A percentile compares a stretch with the other conserved stretches of the same genome.
Conservation (phyloP, 2,888 invertebrate species). For the Ochropleura leucogaster region DNA sequence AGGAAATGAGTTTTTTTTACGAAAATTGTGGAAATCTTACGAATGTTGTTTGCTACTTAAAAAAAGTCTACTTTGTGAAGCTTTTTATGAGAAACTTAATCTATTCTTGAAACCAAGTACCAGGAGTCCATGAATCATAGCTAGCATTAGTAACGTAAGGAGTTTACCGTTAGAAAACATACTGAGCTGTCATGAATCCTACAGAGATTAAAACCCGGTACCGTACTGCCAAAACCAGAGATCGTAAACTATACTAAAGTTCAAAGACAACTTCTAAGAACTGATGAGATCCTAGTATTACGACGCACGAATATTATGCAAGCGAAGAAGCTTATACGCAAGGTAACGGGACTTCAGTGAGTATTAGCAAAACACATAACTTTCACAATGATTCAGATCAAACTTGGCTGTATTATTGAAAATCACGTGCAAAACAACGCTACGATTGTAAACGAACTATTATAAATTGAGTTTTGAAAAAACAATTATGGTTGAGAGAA, state of each 20-base stretch:
- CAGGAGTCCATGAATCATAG: conserved; percentile 39
- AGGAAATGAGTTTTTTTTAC: conserved; percentile 6
- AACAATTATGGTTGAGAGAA: conserved; percentile 56
- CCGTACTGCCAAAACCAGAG: conserved; percentile 47
- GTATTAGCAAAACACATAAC: conserved; percentile 44
- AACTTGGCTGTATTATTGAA: conserved; percentile 68
- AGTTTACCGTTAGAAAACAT: conserved; percentile 40
- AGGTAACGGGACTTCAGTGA: conserved; percentile 31
- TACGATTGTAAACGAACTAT: conserved; percentile 51
- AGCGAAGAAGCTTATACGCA: conserved; percentile 23
- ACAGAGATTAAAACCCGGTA: conserved; percentile 47
- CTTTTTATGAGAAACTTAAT: conserved; percentile 21
- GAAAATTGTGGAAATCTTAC: not conserved
- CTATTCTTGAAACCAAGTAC: conserved; percentile 46
- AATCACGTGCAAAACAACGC: conserved; percentile 64
- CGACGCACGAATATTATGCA: conserved; percentile 41
- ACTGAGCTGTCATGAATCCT: conserved; percentile 40
- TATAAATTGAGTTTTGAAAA: conserved; percentile 59
- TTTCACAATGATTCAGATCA: conserved; percentile 65
- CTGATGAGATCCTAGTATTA: conserved; percentile 50
- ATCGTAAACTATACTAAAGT: conserved; percentile 48
- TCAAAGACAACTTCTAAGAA: conserved; percentile 42
- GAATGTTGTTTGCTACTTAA: not conserved
- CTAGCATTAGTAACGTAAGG: conserved; percentile 43
- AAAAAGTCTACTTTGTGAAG: not conserved